These are phyloP conservation scores for Scaptomyza pallida DNA, from an alignment of 1,140 invertebrate genomes.

Conservation along the genomic window DNA sequence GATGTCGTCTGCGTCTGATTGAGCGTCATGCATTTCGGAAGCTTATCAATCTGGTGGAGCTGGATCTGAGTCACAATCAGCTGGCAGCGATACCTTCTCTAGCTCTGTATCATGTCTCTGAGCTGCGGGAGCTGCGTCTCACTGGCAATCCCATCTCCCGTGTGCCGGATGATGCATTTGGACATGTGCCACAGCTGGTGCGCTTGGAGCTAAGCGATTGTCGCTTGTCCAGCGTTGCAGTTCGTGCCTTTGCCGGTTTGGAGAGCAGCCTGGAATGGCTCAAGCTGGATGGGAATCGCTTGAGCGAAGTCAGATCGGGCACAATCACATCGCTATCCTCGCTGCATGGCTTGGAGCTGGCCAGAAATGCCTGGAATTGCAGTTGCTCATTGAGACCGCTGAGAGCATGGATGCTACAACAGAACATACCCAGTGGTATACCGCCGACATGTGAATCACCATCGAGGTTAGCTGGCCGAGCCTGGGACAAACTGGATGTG, in stretches of 20 bases:
- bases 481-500: conserved; percentile 90
- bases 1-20: conserved; percentile 87
- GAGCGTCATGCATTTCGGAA: conserved; percentile 88
- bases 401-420: conserved; percentile 90
- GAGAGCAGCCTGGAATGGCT: conserved; percentile 89
- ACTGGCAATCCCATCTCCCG: conserved; percentile 89
- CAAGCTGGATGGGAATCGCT: conserved; percentile 89
- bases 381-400: conserved; percentile 90
- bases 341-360: conserved; percentile 90
- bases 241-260: conserved; percentile 89
- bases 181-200: conserved; percentile 88
- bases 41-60: conserved; percentile 90
- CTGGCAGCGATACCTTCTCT: conserved; percentile 89
- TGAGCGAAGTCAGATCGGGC: conserved; percentile 87
- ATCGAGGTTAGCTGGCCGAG: conserved; percentile 85
- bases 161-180: conserved; percentile 89
- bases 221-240: conserved; percentile 87
- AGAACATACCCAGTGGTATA: conserved; percentile 89
- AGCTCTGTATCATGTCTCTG: conserved; percentile 88
- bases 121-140: conserved; percentile 90
- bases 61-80: conserved; percentile 91
- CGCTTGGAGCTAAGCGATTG: conserved; percentile 90
- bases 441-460: conserved; percentile 89
- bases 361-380: conserved; percentile 93
- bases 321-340: conserved; percentile 88